Conservation (phyloP, 1,140 invertebrate genomes). For the Triops cancriformis region DNA sequence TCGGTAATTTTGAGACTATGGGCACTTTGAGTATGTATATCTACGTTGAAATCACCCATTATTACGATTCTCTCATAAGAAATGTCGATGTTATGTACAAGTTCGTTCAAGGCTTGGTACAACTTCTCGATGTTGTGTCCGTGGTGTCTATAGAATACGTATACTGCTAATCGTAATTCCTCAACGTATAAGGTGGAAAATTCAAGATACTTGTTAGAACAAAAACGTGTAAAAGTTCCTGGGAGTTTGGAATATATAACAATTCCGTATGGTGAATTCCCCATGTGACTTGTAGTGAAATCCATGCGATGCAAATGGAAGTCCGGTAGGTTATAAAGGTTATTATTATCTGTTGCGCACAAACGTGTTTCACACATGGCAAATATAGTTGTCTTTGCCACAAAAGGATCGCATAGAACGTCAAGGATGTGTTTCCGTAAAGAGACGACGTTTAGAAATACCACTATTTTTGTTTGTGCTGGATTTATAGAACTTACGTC, state of each 20-base stretch:
- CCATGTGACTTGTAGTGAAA: neutral
- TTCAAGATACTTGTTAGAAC: neutral
- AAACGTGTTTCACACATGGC: neutral
- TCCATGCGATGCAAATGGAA: neutral
- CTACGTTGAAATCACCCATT: neutral
- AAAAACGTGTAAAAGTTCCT: neutral
- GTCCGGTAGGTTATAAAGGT: neutral
- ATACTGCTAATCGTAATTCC: neutral
- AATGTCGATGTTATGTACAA: neutral
- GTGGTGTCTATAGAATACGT: too few relatives aligned
- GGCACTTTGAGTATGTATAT: neutral
- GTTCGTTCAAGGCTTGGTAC: neutral
- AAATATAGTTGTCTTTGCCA: neutral
- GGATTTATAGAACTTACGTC: neutral
- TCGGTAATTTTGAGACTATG: neutral
- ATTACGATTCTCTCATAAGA: neutral
- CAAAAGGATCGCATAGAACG: neutral
- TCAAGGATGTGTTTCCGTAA: neutral
- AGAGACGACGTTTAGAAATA: neutral
- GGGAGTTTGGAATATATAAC: neutral
- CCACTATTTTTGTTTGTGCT: neutral
- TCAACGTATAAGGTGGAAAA: neutral
- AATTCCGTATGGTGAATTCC: neutral
- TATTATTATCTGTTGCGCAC: neutral
- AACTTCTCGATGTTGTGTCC: neutral